Evolutionary conservation across 2,888 invertebrate species (phyloP).

Genomic region (Oscheius sp.): DNA sequence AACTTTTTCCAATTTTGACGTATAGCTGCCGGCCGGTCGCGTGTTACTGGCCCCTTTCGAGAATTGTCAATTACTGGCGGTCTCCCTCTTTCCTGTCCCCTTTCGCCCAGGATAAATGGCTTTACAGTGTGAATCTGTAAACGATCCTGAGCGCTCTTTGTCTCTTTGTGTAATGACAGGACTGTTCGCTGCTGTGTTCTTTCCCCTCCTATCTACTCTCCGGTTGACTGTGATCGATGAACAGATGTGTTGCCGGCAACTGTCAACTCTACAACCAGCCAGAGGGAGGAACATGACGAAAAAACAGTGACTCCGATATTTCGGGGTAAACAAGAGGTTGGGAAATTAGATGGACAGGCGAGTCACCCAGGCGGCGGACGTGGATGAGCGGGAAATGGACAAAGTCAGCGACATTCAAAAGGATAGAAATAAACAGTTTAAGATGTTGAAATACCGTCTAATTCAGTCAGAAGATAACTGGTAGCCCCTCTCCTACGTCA

Average conservation of each 20-base stretch:
- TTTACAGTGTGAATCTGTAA: conserved; percentile 3
- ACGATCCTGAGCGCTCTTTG: not conserved
- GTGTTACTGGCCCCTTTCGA: conserved; percentile 6
- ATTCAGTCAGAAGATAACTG: no score
- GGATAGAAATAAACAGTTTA: not conserved
- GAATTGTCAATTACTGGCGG: not conserved
- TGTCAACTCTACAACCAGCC: conserved; percentile 1
- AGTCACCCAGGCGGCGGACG: no score
- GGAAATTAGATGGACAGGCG: no score
- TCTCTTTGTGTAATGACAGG: conserved; percentile 31
- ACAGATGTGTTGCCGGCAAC: conserved; percentile 30
- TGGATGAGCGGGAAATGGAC: no score
- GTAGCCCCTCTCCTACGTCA: not conserved
- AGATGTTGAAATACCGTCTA: no score
- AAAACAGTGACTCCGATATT: conserved; percentile 7
- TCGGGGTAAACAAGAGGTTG: no score
- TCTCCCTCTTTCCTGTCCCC: not conserved
- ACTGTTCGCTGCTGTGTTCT: conserved; percentile 9
- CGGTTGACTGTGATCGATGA: conserved; percentile 24
- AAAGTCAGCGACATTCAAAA: no score
- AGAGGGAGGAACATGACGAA: not conserved
- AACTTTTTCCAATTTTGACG: conserved; percentile 19
- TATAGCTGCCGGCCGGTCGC: not conserved
- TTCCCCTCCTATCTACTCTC: not conserved
- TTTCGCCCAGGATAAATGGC: not conserved